Base-by-base conservation (phyloP, 2,797 vertebrate genomes). In the Acanthis flammea region DNA sequence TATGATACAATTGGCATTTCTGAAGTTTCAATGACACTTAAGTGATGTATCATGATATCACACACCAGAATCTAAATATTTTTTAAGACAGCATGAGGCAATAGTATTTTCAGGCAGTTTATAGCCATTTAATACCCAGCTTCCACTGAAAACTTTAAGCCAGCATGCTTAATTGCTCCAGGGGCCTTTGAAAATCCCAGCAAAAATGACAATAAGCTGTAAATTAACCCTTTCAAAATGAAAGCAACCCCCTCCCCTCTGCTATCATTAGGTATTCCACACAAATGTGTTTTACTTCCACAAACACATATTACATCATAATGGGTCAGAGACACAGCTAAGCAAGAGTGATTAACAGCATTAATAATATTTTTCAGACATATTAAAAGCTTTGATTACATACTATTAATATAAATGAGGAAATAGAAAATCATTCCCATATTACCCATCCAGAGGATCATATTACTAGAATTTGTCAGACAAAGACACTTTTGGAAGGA, bases 161-260 rank as follows among this genome's bases (percentile, higher is more conserved):
- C 50, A 89, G 54, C 23, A n/a, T 63, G 70, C 24, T 83, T 84
- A 92, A 91, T 75, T 81, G 66, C 89, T 87, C n/a, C 91, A 93
- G 77, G 47, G 70, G 27, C 47, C 39, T 88, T 81, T 86, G 87
- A 92, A 84, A 93, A 88, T 51, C 65, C 25, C 33, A 70, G 23
- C 0, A 3, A 89, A 75, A 93, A 72, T 68, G 78, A 94, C 78
- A 94, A 45, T 81, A 68, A 81, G 27, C 39, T 91, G n/a, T 57
- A 86, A 91, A 94, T 65, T 58, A 85, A 67, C 28, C 37, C 39
- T 54, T 94, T 57, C 50, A 89, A 84, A 90, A 89, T 31, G 48
- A 74, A 67, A 88, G 33, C 28, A 75, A 60, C 2, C 11, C 12
- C 10, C 33, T 62, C 39, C 31, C 37, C n/a, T 80, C 23, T n/a